Conservation (phyloP, 2,888 invertebrate species). For the Chymomyza amoena region DNA sequence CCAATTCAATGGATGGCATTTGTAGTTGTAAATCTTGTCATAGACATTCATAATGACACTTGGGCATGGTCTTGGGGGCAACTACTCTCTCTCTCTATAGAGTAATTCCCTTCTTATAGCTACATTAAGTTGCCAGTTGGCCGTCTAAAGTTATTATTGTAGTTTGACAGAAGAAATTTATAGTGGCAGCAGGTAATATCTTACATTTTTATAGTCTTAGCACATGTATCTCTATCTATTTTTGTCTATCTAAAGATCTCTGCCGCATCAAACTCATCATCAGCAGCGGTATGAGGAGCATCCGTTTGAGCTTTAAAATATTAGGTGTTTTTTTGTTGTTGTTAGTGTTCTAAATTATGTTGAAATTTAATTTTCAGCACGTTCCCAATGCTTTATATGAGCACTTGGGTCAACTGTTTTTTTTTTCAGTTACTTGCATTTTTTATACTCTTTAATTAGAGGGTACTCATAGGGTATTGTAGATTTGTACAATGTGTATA, state of each 20-base stretch:
- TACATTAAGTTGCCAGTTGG: too few relatives aligned
- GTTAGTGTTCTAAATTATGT: slow-evolving; percentile 15
- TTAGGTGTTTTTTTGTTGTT: not conserved
- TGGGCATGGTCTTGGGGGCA: not conserved
- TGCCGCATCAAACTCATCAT: slow-evolving; percentile 1
- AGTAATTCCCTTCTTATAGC: not conserved
- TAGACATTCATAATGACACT: slow-evolving; percentile 5
- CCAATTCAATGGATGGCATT: slow-evolving; percentile 24
- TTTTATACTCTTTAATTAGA: too few relatives aligned
- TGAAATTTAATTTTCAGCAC: slow-evolving; percentile 45
- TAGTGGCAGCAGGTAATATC: not conserved
- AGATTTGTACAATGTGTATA: too few relatives aligned
- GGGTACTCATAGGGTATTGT: too few relatives aligned
- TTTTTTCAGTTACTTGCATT: not conserved
- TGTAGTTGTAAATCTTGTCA: not conserved
- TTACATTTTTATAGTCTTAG: not conserved
- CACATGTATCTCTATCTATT: not conserved
- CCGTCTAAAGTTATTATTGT: not conserved
- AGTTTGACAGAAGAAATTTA: not conserved
- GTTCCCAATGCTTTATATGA: slow-evolving; percentile 14
- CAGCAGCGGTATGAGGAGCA: not conserved
- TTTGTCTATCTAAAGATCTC: not conserved
- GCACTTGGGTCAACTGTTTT: not conserved
- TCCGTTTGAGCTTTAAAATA: not conserved
- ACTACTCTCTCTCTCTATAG: not conserved